Percentiles rank a stretch among this genome's conserved stretches.
Conservation (phyloP, 2,113 vertebrate species). For the Mormyrus iriodes region DNA sequence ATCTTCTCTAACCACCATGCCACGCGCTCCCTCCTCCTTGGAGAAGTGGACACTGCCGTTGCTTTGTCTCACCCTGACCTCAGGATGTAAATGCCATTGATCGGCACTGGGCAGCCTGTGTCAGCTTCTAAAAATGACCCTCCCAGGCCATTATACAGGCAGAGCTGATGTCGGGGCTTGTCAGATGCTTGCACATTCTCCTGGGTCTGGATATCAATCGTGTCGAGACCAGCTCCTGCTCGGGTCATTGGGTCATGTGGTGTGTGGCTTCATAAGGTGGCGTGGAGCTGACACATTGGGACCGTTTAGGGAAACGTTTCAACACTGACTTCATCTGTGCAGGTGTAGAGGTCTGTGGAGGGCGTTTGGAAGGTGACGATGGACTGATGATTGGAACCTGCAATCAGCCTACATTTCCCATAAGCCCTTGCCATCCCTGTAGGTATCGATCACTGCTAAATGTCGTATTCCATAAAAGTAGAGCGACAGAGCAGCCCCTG, state of each 20-base stretch:
- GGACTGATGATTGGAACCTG: neutral
- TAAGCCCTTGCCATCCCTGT: neutral
- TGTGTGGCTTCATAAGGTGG: neutral
- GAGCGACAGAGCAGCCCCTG: neutral
- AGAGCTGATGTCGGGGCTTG: neutral
- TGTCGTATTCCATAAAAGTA: neutral
- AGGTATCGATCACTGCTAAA: neutral
- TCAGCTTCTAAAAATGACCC: neutral
- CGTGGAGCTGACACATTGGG: neutral
- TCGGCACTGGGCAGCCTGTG: neutral
- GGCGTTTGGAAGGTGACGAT: neutral
- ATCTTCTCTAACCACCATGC: neutral
- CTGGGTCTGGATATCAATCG: neutral
- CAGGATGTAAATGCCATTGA: neutral
- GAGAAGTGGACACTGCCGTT: neutral
- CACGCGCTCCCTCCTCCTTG: neutral
- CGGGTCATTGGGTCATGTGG: neutral
- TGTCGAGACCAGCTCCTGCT: neutral
- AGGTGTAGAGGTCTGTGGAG: neutral
- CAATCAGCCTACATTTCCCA: neutral
- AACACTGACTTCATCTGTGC: neutral
- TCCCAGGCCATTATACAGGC: neutral
- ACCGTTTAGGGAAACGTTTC: neutral
- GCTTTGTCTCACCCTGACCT: neutral
- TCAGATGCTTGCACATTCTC: neutral